Base-by-base conservation (phyloP, 2,888 invertebrate species). In the Pachymerium ferrugineum region DNA sequence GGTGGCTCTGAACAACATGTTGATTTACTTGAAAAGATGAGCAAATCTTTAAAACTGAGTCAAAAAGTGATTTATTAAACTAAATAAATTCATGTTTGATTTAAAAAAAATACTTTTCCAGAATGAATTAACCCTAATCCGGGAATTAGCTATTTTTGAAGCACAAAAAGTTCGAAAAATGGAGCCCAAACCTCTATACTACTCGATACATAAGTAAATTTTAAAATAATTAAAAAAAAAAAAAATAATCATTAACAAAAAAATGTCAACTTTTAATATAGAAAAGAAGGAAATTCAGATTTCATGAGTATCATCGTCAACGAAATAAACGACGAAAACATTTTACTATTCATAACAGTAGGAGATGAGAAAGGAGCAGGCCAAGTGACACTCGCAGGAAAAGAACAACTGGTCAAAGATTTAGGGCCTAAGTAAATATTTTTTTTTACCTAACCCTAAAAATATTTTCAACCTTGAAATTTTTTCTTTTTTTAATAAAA, bases 241-340 rank as follows among this genome's bases (percentile, higher is more conserved):
- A 54, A n/a, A 16, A 54, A 16, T 68, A 14, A 68, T 25, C 8
- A 25, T 68, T 10, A 68, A 28, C 3, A 8, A 14, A 22, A 25
- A 14, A 62, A 6, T 69, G 35, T 8, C 70, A 19, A 16, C 69
- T 25, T 42, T 29, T 42, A 25, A n/a, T 78, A 73, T 79, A 84
- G 89, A 76, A 90, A 89, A 78, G 92, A 92, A 79, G 92, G 89
- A 0, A 92, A 92, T 77, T 86, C 87, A 5, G 92, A 92, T 79
- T 93, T 91, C 79, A 89, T 91, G 80, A 87, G 88, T 76, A 85
- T 85, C 25, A 85, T 93, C 74, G 84, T 90, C 16, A 87, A 88
- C 77, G 88, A 88, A 76, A 80, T 90, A 72, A 88, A 87, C 54
- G 85, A 81, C 76, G 78, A 81, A 77, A 84, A 84, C 6, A 81